Base-by-base conservation (phyloP, 2,888 invertebrate genomes). In the Heliconius hortense region DNA sequence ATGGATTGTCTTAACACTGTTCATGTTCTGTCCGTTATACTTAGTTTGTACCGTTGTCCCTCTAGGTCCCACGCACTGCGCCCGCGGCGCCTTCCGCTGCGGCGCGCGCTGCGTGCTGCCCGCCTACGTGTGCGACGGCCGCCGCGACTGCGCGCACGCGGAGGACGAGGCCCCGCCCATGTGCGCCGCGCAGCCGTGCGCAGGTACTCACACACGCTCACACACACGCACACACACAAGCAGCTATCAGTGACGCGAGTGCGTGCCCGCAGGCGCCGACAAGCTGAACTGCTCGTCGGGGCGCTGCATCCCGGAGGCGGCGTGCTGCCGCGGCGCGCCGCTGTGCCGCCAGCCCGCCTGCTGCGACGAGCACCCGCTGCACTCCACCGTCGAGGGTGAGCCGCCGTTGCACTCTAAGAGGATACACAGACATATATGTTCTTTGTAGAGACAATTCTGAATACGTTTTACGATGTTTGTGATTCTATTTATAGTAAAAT, bases 241-340 rank as follows among this genome's bases (percentile, higher is more conserved):
- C 35, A n/a, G n/a, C n/a, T n/a, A n/a, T n/a, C 1, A 35, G 10
- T 35, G 35, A 35, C 35, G 1, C 35, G 0, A 0, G 35, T 35
- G 35, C 8, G 2, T 35, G 35, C 48, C 48, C 21, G 48, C 48
- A 89, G 90, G 87, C 0, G 74, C 84, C 43, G 93, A 91, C 11
- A 94, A 94, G 77, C 88, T 95, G 78, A 93, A 93, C 81, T 95
- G 95, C 68, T 88, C 92, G 0, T 86, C 90, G 11, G 95, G 95
- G 0, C 93, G 93, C 28, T 95, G 95, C 80, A 94, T 95, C 43
- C 89, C 94, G 2, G 89, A 88, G 75, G 88, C 91, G 13, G 95
- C 95, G 81, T 95, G 95, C 70, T 95, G 95, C 73, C 89, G 89
- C 81, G 72, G 88, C 82, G 73, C 90, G 70, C 64, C 87, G 63